Evolutionary conservation across 2,888 invertebrate genomes (phyloP).

Genomic region (Alentia gelatinosa): DNA sequence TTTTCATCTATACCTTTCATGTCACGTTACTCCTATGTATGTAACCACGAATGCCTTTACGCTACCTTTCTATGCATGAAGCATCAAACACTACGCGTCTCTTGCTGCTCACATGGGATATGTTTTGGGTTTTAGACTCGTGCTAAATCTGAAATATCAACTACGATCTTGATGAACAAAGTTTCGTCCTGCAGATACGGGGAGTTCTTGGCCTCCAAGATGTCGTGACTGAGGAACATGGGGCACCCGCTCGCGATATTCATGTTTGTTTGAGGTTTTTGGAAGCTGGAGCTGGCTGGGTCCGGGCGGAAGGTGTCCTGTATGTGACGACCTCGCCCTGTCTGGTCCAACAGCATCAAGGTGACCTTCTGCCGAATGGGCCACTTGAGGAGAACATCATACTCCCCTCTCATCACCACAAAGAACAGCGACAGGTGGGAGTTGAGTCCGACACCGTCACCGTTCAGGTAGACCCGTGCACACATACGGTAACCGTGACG

Average conservation of each 20-base stretch:
- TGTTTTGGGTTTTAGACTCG: background rate
- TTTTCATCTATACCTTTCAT: no score
- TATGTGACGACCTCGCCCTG: slow-evolving; percentile 68
- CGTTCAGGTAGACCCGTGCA: slow-evolving; percentile 76
- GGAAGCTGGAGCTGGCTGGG: slow-evolving; percentile 73
- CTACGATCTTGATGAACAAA: slow-evolving; percentile 2
- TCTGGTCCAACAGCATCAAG: slow-evolving; percentile 75
- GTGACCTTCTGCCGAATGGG: slow-evolving; percentile 75
- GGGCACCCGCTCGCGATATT: slow-evolving; percentile 70
- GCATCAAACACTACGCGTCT: no score
- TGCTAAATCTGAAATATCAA: background rate
- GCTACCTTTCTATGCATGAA: no score
- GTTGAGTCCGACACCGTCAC: slow-evolving; percentile 76
- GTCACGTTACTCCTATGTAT: no score
- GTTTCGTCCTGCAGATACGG: slow-evolving; percentile 5
- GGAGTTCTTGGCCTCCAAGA: background rate
- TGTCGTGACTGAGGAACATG: slow-evolving; percentile 52
- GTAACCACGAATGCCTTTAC: no score
- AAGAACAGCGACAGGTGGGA: slow-evolving; percentile 77
- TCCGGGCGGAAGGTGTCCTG: slow-evolving; percentile 77
- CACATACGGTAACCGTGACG: slow-evolving; percentile 78
- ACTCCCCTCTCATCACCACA: slow-evolving; percentile 76
- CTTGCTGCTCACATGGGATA: no score
- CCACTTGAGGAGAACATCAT: slow-evolving; percentile 75
- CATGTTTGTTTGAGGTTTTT: slow-evolving; percentile 73